Evolutionary conservation across 1,140 invertebrate genomes (phyloP).

Genomic region (Caerostris extrusa): DNA sequence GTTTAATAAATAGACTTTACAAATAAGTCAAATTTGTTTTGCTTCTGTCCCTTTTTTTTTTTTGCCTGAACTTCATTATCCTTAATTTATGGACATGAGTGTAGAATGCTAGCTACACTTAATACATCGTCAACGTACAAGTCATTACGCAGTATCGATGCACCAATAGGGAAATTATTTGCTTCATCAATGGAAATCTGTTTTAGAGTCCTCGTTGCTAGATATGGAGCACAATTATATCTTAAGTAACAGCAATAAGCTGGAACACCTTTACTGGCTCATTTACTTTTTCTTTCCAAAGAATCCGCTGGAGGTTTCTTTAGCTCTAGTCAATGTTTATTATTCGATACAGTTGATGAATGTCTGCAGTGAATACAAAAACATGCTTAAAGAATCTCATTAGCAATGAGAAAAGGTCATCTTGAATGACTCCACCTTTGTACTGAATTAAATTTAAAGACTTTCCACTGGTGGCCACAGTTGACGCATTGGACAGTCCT

Average conservation of each 20-base stretch:
- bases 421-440: background rate
- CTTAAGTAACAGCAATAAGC: background rate
- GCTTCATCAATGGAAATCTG: conserved; percentile 13
- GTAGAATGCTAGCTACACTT: background rate
- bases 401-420: background rate
- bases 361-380: conserved; percentile 10
- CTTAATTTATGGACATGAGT: too few species aligned
- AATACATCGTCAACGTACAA: background rate
- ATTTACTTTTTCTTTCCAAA: background rate
- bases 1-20: too few species aligned
- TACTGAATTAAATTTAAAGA: background rate
- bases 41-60: too few species aligned
- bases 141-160: background rate
- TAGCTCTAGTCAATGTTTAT: background rate
- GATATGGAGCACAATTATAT: background rate
- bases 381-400: background rate
- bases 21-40: too few species aligned
- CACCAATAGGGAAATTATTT: background rate
- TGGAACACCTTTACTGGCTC: background rate
- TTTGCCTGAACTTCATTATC: too few species aligned
- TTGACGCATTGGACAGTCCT: background rate
- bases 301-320: background rate
- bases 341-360: background rate
- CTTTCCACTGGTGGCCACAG: background rate
- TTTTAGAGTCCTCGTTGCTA: background rate